Evolutionary conservation across 2,113 vertebrate genomes (phyloP), one percentile per base, ranked within the genome.

Genomic region (Gobiocypris rarus): DNA sequence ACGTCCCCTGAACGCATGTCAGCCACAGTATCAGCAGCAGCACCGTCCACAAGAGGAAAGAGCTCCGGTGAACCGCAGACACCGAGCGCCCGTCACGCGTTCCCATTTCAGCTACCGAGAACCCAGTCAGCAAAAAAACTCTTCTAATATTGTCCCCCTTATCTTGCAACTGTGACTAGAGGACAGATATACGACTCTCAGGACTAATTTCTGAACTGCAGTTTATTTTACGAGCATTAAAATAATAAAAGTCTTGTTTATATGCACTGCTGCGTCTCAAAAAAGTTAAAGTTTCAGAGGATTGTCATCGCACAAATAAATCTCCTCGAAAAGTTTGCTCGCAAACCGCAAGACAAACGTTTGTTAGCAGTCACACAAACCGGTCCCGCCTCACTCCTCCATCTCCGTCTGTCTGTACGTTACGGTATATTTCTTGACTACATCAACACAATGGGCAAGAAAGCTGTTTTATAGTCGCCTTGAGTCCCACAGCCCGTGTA

Each of bases 401-500:
- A 85, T 82, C 89, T 88, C 88, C 76, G 70, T 81, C 89, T 88
- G 89, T 86, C 86, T 43, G 73, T 86, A 81, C 88, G 85, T 17
- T 22, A 56, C 48, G 63, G 91, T 87, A 88, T 89, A 74, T 41
- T 84, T 82, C 89, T 83, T 87, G 82, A 73, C 54, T 84, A 85
- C 86, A 48, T 86, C 81, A 63, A 6, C 59, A 86, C 91, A 90
- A 91, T 88, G 86, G 89, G 90, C 86, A 90, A 90, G 88, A 88
- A 87, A 89, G 82, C 87, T 61, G 86, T 91, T 93, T 93, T 92
- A 92, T 92, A 92, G 90, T 89, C 90, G 91, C 85, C 86, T 79
- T 79, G 58, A 89, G 85, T 90, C 87, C 88, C 88, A 58, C 88
- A 89, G 89, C 87, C 89, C 84, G 45, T 75, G 48, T 22, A 75